Evolutionary conservation across 2,113 vertebrate species (phyloP), one percentile per base, ranked within the genome.

Genomic region (Tragelaphus strepsiceros): DNA sequence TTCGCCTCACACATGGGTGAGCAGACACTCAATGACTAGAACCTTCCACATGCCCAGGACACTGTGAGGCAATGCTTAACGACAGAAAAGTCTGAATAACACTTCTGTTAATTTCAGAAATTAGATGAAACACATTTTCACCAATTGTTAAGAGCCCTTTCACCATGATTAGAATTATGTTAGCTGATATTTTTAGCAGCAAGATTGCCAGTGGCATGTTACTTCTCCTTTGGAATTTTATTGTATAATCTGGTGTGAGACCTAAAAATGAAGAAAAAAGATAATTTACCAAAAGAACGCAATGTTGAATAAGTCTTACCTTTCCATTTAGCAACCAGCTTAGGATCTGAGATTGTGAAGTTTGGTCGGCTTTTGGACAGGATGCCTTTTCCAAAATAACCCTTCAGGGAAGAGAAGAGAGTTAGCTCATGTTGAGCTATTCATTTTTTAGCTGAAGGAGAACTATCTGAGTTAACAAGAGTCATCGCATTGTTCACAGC

Each of bases 311-410:
- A 15, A 96, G 1, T 93, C 67, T 99, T 98, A 99, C 99, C 98
- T 98, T 99, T 98, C 99, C 99, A 99, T 71, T 98, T 99, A 7
- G 98, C 78, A 94, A 87, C 88, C 92, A 99, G 94, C 32, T 62
- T 83, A 49, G 98, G 98, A 78, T 99, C 98, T 49, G 99, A 99
- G 96, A 99, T 96, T 96, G 98, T 99, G 98, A 99, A 99, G 82
- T 98, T 98, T 0, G 99, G 99, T 71, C 99, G 98, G 97, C 99
- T 99, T 98, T 99, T 99, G 61, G 99, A 99, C 84, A 99, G 98
- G 94, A 99, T 94, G 1, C 99, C 99, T 99, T 99, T 99, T 53
- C 99, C 99, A 98, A 99, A 99, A 96, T 99, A 99, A 58, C 99
- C 99, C 99, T 99, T 94, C 46, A 96, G 16, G 95, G 62, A 93